Evolutionary conservation across 2,888 invertebrate genomes (phyloP).

Genomic region (Netelia fuscicornis): DNA sequence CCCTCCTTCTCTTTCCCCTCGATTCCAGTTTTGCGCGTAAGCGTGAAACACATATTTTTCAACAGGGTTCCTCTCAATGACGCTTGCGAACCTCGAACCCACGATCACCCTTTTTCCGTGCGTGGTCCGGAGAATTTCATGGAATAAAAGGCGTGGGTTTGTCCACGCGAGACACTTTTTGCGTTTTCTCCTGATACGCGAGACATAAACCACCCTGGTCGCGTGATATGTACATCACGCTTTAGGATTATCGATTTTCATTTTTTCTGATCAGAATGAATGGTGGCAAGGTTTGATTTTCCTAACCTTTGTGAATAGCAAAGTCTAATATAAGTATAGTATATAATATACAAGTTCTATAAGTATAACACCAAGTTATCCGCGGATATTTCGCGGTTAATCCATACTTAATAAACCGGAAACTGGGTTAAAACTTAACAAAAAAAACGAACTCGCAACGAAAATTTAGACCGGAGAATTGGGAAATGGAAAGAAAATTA

Average conservation of each 20-base stretch:
- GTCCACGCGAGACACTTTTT: not conserved
- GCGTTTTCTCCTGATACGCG: not conserved
- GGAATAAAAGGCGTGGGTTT: slow-evolving; percentile 8
- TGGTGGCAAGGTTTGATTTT: slow-evolving; percentile 22
- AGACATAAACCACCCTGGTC: not conserved
- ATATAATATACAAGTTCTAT: not conserved
- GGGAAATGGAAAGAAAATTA: no score
- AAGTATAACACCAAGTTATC: no score
- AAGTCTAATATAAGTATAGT: no score
- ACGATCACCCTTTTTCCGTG: slow-evolving; percentile 3
- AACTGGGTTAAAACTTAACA: slow-evolving; percentile 10
- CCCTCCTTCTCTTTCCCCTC: not conserved
- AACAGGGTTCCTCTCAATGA: slow-evolving; percentile 13
- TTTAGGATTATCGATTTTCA: not conserved
- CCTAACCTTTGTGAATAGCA: not conserved
- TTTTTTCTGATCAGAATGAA: slow-evolving; percentile 39
- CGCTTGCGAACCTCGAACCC: slow-evolving; percentile 2
- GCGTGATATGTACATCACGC: no score
- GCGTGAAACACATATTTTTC: not conserved
- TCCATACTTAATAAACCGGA: slow-evolving; percentile 16
- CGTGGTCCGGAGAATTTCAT: slow-evolving; percentile 26
- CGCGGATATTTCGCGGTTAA: slow-evolving; percentile 23
- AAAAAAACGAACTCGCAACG: not conserved
- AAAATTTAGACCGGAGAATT: no score
- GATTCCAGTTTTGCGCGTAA: not conserved